Percentiles rank a stretch among this genome's conserved stretches.
These are phyloP conservation scores for Ostrea denselamellosa DNA, from an alignment of 1,140 invertebrate species.

Conservation along the genomic window DNA sequence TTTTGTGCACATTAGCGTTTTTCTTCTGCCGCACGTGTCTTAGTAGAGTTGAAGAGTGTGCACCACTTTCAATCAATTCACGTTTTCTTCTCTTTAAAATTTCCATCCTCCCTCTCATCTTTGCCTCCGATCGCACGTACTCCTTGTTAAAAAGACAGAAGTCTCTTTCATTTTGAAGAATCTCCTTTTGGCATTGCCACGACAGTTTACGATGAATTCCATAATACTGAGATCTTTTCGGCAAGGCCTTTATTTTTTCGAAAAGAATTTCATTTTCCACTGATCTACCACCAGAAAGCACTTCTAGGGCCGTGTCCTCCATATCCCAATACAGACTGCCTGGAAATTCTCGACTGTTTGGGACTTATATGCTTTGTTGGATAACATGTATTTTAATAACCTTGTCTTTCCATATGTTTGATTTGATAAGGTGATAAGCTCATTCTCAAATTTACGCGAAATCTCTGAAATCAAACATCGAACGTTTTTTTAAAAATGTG, in stretches of 20 bases:
- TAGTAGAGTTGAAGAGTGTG: not conserved
- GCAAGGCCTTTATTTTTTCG: slow-evolving; percentile 51
- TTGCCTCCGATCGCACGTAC: slow-evolving; percentile 35
- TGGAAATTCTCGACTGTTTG: not conserved
- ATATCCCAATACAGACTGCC: not conserved
- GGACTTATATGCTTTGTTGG: not conserved
- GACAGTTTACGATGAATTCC: slow-evolving; percentile 49
- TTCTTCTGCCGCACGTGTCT: not conserved
- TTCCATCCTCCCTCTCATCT: slow-evolving; percentile 41
- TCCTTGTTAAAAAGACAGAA: slow-evolving; percentile 45
- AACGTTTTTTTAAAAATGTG: not conserved
- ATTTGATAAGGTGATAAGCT: slow-evolving; percentile 35
- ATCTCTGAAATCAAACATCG: slow-evolving; percentile 21
- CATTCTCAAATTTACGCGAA: slow-evolving; percentile 23
- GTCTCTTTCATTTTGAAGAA: slow-evolving; percentile 50
- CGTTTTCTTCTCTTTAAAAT: slow-evolving; percentile 42
- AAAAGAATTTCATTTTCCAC: slow-evolving; percentile 50
- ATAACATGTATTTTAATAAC: slow-evolving; percentile 22
- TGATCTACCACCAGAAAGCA: slow-evolving; percentile 1
- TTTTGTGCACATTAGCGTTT: not conserved
- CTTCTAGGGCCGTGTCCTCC: not conserved
- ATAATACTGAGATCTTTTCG: slow-evolving; percentile 48
- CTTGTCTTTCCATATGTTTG: not conserved
- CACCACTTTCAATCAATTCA: slow-evolving; percentile 41
- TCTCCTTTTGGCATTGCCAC: slow-evolving; percentile 48